Percentiles rank a stretch among this genome's conserved stretches.
Conservation (phyloP, 37 sponge, comb jelly and placozoan genomes). For the Ianthella basta region DNA sequence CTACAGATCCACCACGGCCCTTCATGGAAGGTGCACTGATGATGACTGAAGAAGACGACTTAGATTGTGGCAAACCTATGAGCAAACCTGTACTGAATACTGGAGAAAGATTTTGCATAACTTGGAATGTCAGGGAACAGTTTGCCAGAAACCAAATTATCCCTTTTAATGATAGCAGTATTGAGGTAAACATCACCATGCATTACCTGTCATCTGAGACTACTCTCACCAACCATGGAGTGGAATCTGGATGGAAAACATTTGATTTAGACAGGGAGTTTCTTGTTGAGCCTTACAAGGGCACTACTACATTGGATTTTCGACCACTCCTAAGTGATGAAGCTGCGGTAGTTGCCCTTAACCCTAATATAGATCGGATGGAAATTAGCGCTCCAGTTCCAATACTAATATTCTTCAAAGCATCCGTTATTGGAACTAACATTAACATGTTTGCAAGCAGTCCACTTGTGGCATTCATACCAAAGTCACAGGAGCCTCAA, state of each 20-base stretch:
- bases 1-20: too few species aligned
- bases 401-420: not conserved
- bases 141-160: not conserved
- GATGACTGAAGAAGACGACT: too few species aligned
- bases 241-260: not conserved
- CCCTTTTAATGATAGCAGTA: not conserved
- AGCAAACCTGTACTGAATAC: not conserved
- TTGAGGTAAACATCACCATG: not conserved
- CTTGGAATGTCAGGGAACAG: not conserved
- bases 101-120: not conserved
- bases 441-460: slow-evolving; percentile 6
- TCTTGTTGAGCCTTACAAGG: too few species aligned
- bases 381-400: not conserved
- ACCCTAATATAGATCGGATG: not conserved
- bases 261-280: not conserved
- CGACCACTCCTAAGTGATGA: not conserved
- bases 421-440: not conserved
- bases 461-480: slow-evolving; percentile 5
- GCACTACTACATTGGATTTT: too few species aligned
- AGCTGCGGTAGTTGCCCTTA: not conserved
- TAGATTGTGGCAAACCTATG: not conserved
- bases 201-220: not conserved
- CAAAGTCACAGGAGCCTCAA: not conserved
- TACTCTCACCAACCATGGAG: not conserved
- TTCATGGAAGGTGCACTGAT: too few species aligned